Evolutionary conservation across 2,888 invertebrate genomes (phyloP).

Genomic region (Lasioglossum pauxillum): DNA sequence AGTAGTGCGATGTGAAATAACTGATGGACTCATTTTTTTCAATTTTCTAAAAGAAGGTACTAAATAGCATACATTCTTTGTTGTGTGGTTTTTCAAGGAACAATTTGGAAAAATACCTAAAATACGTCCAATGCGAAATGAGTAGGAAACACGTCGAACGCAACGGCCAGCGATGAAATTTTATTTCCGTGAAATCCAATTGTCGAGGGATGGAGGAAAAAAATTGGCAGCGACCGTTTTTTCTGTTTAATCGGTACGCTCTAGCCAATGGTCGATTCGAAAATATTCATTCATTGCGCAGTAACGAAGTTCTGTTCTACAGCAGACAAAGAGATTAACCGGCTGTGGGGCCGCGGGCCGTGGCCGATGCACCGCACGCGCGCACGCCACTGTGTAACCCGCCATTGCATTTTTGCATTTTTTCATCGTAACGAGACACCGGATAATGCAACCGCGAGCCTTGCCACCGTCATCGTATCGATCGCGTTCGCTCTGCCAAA

Average conservation of each 20-base stretch:
- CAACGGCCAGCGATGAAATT: background rate
- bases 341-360: background rate
- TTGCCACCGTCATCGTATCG: conserved; percentile 29
- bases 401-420: conserved; percentile 2
- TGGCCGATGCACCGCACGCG: background rate
- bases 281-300: conserved; percentile 38
- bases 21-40: too few species aligned
- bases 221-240: background rate
- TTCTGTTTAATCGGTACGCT: background rate
- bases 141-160: background rate
- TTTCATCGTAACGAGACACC: background rate
- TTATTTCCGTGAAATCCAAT: background rate
- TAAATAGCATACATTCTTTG: too few species aligned
- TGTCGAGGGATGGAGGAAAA: background rate
- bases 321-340: conserved; percentile 8
- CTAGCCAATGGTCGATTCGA: conserved; percentile 18
- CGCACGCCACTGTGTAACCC: background rate
- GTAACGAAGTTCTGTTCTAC: conserved; percentile 21
- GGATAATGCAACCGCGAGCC: conserved; percentile 11
- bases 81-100: background rate
- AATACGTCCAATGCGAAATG: too few species aligned
- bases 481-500: conserved; percentile 43
- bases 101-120: background rate
- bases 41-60: too few species aligned
- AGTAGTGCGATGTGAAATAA: too few species aligned